Conservation (phyloP, 2,797 vertebrate genomes). For the Malurus leucopterus region DNA sequence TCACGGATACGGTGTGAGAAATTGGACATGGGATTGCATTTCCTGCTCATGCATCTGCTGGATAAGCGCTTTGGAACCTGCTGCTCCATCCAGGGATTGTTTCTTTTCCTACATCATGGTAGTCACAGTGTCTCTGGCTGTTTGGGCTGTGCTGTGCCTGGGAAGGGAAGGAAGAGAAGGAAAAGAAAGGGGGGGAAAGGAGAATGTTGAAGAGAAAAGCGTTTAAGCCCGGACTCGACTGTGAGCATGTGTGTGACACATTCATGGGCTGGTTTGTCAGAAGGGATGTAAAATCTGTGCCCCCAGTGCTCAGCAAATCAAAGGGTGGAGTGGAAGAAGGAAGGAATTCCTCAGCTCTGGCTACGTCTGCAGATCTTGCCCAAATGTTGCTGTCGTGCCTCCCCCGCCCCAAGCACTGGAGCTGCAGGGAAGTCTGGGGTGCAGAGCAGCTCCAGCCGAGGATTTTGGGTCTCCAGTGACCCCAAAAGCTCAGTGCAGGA, state of each 20-base stretch:
- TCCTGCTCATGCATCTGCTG: constrained; percentile 45
- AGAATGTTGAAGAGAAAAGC: neutral
- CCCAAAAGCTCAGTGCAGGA: rapidly evolving
- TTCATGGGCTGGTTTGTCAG: neutral
- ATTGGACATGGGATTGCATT: constrained; percentile 53
- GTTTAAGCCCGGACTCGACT: neutral
- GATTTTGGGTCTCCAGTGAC: rapidly evolving
- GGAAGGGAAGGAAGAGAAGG: neutral
- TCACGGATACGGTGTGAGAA: constrained; percentile 44
- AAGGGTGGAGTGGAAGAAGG: neutral
- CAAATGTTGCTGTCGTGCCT: neutral
- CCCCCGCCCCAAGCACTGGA: neutral
- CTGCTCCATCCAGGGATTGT: constrained; percentile 19
- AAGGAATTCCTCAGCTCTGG: neutral
- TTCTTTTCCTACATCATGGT: constrained; percentile 19
- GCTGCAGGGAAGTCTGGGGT: neutral
- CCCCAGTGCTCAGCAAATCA: neutral
- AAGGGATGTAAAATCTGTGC: neutral
- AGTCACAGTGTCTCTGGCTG: neutral
- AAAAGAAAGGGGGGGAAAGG: neutral
- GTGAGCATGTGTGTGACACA: constrained; percentile 15
- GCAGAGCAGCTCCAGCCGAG: neutral
- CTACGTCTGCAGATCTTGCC: neutral
- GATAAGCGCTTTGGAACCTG: constrained; percentile 18
- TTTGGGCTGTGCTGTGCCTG: neutral